Evolutionary conservation across 2,888 invertebrate genomes (phyloP).

Genomic region (Julus scandinavius): DNA sequence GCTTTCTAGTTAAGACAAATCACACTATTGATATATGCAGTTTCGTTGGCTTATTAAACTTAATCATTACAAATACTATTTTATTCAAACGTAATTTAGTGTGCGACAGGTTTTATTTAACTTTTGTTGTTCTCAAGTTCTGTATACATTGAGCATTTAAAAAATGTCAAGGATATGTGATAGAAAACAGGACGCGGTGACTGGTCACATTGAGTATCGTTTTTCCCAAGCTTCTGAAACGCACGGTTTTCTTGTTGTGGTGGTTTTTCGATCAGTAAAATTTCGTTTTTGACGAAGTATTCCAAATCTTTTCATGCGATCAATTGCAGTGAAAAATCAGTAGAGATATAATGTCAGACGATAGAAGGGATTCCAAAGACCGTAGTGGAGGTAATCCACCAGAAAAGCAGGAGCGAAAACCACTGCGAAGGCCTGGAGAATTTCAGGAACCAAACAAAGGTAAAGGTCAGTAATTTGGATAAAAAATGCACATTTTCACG

Average conservation of each 20-base stretch:
- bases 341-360: constrained; percentile 51
- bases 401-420: constrained; percentile 21
- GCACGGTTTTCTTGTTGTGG: constrained; percentile 39
- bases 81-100: too few species aligned
- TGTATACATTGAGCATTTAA: not conserved
- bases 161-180: not conserved
- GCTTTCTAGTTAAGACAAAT: not conserved
- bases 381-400: not conserved
- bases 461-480: not conserved
- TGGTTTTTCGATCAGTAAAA: not conserved
- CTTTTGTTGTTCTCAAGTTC: too few species aligned
- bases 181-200: not conserved
- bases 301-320: constrained; percentile 5
- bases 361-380: constrained; percentile 19
- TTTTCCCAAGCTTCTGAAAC: constrained; percentile 4
- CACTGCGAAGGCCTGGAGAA: constrained; percentile 40
- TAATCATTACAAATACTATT: too few species aligned
- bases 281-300: not conserved
- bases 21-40: not conserved
- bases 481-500: not conserved
- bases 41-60: too few species aligned
- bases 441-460: constrained; percentile 28
- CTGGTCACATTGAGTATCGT: not conserved
- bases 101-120: too few species aligned
- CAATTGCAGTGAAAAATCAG: not conserved